Evolutionary conservation across 2,797 vertebrate species (phyloP), one percentile per base, ranked within the genome.

Genomic region (Heterohyrax brucei): DNA sequence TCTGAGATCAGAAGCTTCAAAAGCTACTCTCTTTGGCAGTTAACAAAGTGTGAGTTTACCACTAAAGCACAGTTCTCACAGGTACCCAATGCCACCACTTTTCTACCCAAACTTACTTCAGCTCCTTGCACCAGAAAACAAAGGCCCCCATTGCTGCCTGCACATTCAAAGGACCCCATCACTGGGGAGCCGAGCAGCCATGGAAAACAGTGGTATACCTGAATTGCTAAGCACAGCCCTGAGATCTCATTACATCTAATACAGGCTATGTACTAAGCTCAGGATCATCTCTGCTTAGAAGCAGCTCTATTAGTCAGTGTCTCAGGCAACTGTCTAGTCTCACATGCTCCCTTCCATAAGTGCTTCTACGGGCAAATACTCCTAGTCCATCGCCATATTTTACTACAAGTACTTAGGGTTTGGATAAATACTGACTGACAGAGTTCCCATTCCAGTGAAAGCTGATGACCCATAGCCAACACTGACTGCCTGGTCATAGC

Each of bases 361-460:
- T 85, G 92, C 97, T 96, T 96, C 97, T 86, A 96, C 95, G 44
- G 97, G 96, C 13, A 8, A 97, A 93, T 46, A 73, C 50, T 91
- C 88, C 93, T 50, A 79, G 97, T 98, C 97, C 97, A 97, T 96
- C 97, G 96, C 70, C 50, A 95, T 95, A 93, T 96, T 97, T 95
- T 92, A 84, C 87, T 96, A 95, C 62, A 96, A 96, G 95, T 98
- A 97, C 98, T 98, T 98, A 96, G 92, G 87, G 48, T 97, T 96
- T 97, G 98, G 97, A 98, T 97, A 98, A 98, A 98, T 96, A 94
- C 92, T 98, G 98, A 95, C 87, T 93, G 97, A 97, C 94, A 1
- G 39, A 77, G 39, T 95, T 97, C 96, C 91, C 95, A 84, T 96
- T 97, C 56, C 12, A 97, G 56, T 91, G 94, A 96, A 97, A 98